These are phyloP conservation scores for Mustela nigripes DNA, from an alignment of 2,113 vertebrate species.

Conservation along the genomic window DNA sequence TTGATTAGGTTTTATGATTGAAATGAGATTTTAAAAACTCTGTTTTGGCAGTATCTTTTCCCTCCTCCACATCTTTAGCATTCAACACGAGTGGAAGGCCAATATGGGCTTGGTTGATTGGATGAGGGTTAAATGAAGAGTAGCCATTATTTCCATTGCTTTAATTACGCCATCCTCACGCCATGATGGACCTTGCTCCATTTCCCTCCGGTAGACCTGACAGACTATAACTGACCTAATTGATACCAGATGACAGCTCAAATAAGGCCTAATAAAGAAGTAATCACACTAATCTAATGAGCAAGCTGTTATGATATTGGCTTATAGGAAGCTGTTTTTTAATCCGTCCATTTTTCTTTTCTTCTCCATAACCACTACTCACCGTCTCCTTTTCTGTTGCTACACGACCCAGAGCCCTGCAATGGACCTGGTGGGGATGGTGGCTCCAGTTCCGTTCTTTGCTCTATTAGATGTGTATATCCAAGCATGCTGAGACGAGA, in stretches of 20 bases:
- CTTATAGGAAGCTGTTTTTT: conserved; percentile 72
- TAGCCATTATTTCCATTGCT: conserved; percentile 75
- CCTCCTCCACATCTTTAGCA: conserved; percentile 25
- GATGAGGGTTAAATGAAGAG: conserved; percentile 76
- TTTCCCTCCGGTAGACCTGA: conserved; percentile 76
- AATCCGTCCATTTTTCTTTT: conserved; percentile 68
- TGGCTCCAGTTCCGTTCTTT: neutral
- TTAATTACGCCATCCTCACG: conserved; percentile 52
- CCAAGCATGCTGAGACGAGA: conserved; percentile 17
- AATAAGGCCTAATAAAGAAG: conserved; percentile 84
- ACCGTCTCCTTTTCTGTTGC: neutral
- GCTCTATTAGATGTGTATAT: neutral
- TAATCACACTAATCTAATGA: conserved; percentile 84
- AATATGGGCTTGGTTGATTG: conserved; percentile 40
- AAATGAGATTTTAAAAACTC: conserved; percentile 53
- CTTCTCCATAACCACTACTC: conserved; percentile 30
- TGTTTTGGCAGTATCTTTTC: conserved; percentile 19
- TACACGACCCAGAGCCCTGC: neutral
- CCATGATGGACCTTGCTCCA: conserved; percentile 77
- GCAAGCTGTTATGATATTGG: conserved; percentile 83
- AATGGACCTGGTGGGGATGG: neutral
- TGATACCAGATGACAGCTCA: conserved; percentile 83
- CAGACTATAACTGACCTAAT: conserved; percentile 82
- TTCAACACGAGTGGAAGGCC: conserved; percentile 30
- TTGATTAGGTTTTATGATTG: conserved; percentile 40